phyloP scores from a whole-genome alignment of 2,888 invertebrate genomes.

The Incurvaria masculella region DNA sequence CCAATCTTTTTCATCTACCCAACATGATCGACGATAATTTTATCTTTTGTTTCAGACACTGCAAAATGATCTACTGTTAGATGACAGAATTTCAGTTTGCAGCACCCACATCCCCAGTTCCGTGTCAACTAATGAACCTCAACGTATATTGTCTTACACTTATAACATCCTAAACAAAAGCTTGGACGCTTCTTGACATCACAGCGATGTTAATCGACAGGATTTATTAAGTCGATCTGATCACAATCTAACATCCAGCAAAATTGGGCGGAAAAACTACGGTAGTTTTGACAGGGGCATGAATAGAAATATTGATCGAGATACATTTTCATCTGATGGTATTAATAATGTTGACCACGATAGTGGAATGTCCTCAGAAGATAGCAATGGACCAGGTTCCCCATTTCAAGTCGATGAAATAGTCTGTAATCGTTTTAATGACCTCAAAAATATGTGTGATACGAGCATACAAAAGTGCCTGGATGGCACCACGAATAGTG shows the following conservation, averaged over 20 bases:
- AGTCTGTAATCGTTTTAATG: conserved; percentile 25
- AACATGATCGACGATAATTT: not conserved
- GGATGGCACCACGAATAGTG: conserved; percentile 33
- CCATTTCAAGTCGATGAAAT: conserved; percentile 16
- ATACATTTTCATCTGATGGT: conserved; percentile 14
- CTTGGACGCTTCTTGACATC: not conserved
- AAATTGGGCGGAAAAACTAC: conserved; percentile 21
- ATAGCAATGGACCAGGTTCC: conserved; percentile 39
- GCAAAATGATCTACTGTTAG: not conserved
- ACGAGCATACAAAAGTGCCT: conserved; percentile 41
- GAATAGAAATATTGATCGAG: conserved; percentile 21
- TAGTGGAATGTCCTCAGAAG: conserved; percentile 51
- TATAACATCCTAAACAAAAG: not conserved
- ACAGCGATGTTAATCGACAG: not conserved
- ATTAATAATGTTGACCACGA: conserved; percentile 25
- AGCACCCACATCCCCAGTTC: not conserved
- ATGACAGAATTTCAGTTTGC: not conserved
- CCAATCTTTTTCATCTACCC: too few relatives aligned
- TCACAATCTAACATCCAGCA: not conserved
- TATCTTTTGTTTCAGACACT: not conserved
- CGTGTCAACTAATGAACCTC: not conserved
- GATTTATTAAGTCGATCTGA: not conserved
- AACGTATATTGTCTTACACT: not conserved
- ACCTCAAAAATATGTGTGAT: conserved; percentile 17
- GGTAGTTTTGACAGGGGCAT: conserved; percentile 41